Base-by-base conservation (phyloP, 2,113 vertebrate genomes). In the Leuciscus idus region DNA sequence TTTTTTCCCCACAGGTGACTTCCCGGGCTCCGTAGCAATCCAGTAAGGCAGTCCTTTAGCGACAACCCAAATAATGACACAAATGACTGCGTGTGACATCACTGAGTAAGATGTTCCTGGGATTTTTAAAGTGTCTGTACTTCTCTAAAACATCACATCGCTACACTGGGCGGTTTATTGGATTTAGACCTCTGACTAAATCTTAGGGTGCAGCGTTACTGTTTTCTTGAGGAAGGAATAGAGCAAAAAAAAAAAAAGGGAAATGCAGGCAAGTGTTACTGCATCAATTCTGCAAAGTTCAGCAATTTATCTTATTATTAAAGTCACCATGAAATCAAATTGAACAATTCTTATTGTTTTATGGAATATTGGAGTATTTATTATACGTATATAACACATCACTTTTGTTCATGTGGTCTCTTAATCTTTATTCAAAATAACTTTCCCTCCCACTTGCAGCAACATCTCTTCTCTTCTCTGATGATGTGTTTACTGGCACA, bases 21-120 rank as follows among this genome's bases (percentile, higher is more conserved):
- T 43, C 39, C 7, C 39, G 39, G 39, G 7, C 7, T 43, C 39
- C 1, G 39, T 43, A 43, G n/a, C 8, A 15, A 43, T 68, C 23
- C 52, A 81, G 87, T 19, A 52, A 83, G 89, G 92, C 92, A 92
- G 87, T 90, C 62, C 19, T 36, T 5, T 55, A 5, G 48, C 12
- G 64, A 33, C 43, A 33, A 10, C 36, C 30, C 4, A 72, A 6
- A 61, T 9, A 19, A 21, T 50, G 26, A 81, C 11, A 15, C 4
- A 30, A 46, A 39, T 66, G 12, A 83, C 52, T 6, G 46, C 21
- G 19, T 12, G 9, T 77, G 76, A 33, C 81, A 59, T 87, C 88
- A 90, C 15, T 64, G 86, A 86, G 75, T 87, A 68, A 26, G 6
- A 48, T 17, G 48, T 77, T 77, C 5, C 17, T 77, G 48, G 28